Conservation (phyloP, 2,113 vertebrate species). For the Microtus oregoni region DNA sequence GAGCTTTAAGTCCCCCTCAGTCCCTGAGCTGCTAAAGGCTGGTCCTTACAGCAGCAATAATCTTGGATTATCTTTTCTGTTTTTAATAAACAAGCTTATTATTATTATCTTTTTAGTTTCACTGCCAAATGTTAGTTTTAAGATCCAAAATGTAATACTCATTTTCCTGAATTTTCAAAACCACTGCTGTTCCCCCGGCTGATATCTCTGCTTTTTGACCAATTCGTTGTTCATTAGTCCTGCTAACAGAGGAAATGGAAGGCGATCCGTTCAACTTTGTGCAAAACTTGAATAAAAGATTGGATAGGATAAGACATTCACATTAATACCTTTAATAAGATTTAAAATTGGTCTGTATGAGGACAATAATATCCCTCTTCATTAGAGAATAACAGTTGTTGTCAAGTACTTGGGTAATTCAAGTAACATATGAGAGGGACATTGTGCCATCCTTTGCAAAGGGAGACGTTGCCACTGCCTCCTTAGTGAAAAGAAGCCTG, state of each 20-base stretch:
- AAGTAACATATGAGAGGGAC: neutral
- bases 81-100: too few relatives aligned
- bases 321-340: neutral
- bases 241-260: neutral
- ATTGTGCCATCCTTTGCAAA: neutral
- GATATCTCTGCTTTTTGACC: neutral
- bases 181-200: neutral
- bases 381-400: neutral
- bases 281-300: neutral
- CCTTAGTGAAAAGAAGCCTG: neutral
- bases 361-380: neutral
- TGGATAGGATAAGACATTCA: neutral
- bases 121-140: too few relatives aligned
- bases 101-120: too few relatives aligned
- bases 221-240: conserved; percentile 20
- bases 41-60: neutral
- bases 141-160: too few relatives aligned
- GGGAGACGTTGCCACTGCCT: neutral
- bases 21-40: neutral
- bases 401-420: neutral
- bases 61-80: neutral
- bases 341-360: conserved; percentile 32
- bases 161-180: neutral
- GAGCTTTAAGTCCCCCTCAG: neutral
- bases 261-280: neutral